Evolutionary conservation across 2,797 vertebrate genomes (phyloP), one percentile per base, ranked within the genome.

Genomic region (Ibycter americanus): DNA sequence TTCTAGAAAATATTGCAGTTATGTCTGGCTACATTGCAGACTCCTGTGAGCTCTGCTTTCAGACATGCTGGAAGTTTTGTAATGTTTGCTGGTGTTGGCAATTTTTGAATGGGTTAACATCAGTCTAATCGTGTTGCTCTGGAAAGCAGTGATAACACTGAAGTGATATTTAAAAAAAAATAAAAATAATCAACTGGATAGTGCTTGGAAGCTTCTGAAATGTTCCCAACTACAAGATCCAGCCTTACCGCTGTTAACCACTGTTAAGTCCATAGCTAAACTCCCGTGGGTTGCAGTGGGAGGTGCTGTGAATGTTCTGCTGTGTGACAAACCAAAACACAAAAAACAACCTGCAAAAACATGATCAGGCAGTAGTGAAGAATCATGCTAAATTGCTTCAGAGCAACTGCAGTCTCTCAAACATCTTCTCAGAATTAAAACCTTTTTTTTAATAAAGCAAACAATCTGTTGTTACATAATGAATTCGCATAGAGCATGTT

Each of bases 381-480:
- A 71, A 27, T 54, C n/a, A 18, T 70, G 40, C 46, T 91, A 44
- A 90, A 84, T 74, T 47, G 11, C 63, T 77, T 67, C 52, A 47
- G 63, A 78, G 66, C 29, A 62, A 67, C 65, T 68, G 23, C 12
- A 40, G 46, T 73, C 36, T 72, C 65, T 91, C 67, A 89, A 79
- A 73, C 14, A 72, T 68, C 78, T 61, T 59, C 76, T 93, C 46
- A 62, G 55, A 89, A 82, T 83, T 23, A 90, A 97, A 84, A 61
- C 34, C 62, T 72, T n/a, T 61, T 80, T 83, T 73, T 74, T 27
- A 38, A 34, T 65, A 84, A 38, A 74, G 67, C 55, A 96, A 95
- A 87, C 89, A 97, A 87, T 96, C 89, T 96, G 94, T 96, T 97
- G 87, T 93, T 95, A 46, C 29, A 83, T 82, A 92, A 94, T 89